A percentile compares a stretch with the other conserved stretches of the same genome.
Evolutionary conservation across 2,797 vertebrate genomes (phyloP).

Genomic region (Halcyon badia): DNA sequence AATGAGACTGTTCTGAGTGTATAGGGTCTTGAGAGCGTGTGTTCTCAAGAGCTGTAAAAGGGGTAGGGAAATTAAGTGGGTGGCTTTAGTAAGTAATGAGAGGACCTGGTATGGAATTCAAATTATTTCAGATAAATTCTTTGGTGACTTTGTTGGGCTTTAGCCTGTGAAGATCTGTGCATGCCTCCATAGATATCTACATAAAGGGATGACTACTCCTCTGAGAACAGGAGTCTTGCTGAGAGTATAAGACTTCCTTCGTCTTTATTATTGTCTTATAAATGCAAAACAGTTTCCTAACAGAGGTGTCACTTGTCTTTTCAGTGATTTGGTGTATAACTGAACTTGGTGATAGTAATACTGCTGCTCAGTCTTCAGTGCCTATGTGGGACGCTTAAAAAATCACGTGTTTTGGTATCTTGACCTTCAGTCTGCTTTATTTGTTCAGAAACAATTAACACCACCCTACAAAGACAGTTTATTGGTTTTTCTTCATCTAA

Average conservation of each 20-base stretch:
- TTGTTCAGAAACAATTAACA: background rate
- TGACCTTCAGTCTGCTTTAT: background rate
- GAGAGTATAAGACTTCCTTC: background rate
- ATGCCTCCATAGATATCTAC: background rate
- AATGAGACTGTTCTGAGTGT: background rate
- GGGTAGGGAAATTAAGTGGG: background rate
- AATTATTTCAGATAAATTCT: background rate
- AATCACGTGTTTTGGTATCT: background rate
- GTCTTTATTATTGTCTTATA: background rate
- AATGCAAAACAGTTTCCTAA: background rate
- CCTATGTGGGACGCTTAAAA: accelerated
- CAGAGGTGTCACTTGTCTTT: background rate
- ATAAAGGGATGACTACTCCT: background rate
- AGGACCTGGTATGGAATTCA: background rate
- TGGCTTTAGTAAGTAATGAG: background rate
- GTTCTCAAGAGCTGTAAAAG: background rate
- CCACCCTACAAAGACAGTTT: background rate
- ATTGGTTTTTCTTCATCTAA: background rate
- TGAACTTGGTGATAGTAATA: background rate
- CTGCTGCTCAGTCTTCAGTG: background rate
- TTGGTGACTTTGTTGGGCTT: background rate
- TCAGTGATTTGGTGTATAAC: background rate
- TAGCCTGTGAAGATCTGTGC: background rate
- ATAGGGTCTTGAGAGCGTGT: background rate
- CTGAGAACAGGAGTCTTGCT: background rate